Evolutionary conservation across 2,797 vertebrate species (phyloP).

Genomic region (Momotus momota): DNA sequence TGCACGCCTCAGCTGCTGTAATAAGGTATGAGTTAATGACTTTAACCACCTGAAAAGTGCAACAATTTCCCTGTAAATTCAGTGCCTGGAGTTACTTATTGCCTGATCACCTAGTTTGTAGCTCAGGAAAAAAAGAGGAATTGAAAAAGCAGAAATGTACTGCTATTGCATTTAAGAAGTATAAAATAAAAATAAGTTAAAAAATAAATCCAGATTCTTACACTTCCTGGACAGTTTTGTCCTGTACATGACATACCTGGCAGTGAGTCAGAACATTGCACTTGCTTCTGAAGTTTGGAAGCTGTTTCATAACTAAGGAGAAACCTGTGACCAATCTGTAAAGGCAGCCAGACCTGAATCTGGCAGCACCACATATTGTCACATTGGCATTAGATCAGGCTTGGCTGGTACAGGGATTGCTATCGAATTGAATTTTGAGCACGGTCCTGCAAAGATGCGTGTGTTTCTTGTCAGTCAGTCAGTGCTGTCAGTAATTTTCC

Average conservation of each 20-base stretch:
- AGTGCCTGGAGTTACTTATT: constrained; percentile 55
- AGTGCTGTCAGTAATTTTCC: constrained; percentile 1
- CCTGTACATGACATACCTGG: neutral
- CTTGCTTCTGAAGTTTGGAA: neutral
- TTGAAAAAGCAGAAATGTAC: constrained; percentile 2
- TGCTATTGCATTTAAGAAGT: neutral
- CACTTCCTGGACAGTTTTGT: constrained; percentile 12
- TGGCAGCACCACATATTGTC: neutral
- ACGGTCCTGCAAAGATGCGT: neutral
- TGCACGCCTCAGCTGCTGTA: constrained; percentile 70
- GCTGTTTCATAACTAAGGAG: neutral
- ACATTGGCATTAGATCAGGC: neutral
- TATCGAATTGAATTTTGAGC: neutral
- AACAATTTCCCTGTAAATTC: constrained; percentile 65
- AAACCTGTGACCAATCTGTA: neutral
- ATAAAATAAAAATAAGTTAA: constrained; percentile 26
- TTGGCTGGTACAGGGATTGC: neutral
- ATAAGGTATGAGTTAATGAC: constrained; percentile 74
- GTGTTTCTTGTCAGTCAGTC: neutral
- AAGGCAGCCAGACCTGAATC: neutral
- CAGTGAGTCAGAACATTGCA: neutral
- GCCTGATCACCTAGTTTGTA: neutral
- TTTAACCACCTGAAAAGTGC: constrained; percentile 71
- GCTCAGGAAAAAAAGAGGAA: neutral
- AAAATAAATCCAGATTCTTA: constrained; percentile 37